Evolutionary conservation across 2,113 vertebrate genomes (phyloP).

Genomic region (Gnathonemus echidnorhynchus): DNA sequence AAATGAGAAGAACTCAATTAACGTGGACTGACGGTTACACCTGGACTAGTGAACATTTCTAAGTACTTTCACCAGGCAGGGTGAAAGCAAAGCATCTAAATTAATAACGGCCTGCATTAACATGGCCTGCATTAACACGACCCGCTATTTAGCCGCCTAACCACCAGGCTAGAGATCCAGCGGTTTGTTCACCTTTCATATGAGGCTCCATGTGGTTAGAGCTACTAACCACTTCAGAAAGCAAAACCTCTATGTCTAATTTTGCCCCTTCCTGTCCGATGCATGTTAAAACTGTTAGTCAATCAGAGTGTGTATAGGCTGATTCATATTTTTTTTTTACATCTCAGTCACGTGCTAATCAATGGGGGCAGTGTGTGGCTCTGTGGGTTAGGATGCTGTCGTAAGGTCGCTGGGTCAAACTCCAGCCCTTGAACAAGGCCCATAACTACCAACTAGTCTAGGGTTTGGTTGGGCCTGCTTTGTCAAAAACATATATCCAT

Average conservation of each 20-base stretch:
- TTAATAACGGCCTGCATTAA: background rate
- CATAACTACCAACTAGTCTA: background rate
- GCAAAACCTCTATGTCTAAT: background rate
- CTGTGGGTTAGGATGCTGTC: background rate
- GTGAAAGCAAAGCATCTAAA: background rate
- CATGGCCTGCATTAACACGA: background rate
- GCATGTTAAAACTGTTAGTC: background rate
- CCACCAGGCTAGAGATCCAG: background rate
- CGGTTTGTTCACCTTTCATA: background rate
- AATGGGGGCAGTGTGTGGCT: background rate
- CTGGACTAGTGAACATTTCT: background rate
- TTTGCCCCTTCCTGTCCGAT: background rate
- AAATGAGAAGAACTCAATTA: background rate
- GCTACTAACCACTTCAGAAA: background rate
- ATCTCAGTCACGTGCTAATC: background rate
- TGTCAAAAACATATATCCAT: background rate
- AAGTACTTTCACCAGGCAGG: background rate
- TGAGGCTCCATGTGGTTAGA: background rate
- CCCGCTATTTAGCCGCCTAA: background rate
- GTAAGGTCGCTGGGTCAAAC: background rate
- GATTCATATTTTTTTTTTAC: background rate
- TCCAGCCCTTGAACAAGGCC: background rate
- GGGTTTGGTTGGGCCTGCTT: background rate
- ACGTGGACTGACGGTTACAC: background rate
- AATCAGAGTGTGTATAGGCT: background rate